phyloP scores from a whole-genome alignment of 53 echinoderm and acorn worm genomes.

The Echinometra lucunter region DNA sequence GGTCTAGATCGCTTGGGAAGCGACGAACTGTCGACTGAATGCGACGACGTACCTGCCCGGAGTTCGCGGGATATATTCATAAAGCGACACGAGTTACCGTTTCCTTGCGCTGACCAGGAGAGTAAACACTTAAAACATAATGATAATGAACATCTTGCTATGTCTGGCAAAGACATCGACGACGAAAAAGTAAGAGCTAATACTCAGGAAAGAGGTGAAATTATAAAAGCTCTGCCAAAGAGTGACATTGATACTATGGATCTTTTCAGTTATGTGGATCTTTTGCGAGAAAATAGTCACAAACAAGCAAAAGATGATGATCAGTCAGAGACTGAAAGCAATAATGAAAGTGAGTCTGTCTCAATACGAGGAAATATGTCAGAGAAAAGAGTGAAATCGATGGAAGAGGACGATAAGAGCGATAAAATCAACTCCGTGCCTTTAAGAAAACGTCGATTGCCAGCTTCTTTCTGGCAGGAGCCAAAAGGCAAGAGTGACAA shows the following conservation, averaged over 20 bases:
- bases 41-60: neutral
- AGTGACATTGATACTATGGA: constrained; percentile 28
- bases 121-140: neutral
- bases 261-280: constrained; percentile 49
- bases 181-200: neutral
- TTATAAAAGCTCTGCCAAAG: neutral
- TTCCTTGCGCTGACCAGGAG: neutral
- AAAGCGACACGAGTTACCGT: constrained; percentile 8
- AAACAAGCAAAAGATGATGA: constrained; percentile 36
- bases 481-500: constrained; percentile 86
- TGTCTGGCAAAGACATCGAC: neutral
- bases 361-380: neutral
- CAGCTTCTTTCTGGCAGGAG: constrained; percentile 99
- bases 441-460: constrained; percentile 91
- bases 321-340: constrained; percentile 42
- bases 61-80: constrained; percentile 39
- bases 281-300: constrained; percentile 13
- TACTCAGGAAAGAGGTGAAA: neutral
- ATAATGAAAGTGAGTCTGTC: neutral
- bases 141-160: neutral
- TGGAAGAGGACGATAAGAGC: neutral
- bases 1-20: neutral
- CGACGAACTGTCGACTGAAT: neutral
- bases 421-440: constrained; percentile 79
- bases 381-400: neutral